These are phyloP conservation scores for Spea bombifrons DNA, from an alignment of 2,113 vertebrate genomes.

Conservation along the genomic window DNA sequence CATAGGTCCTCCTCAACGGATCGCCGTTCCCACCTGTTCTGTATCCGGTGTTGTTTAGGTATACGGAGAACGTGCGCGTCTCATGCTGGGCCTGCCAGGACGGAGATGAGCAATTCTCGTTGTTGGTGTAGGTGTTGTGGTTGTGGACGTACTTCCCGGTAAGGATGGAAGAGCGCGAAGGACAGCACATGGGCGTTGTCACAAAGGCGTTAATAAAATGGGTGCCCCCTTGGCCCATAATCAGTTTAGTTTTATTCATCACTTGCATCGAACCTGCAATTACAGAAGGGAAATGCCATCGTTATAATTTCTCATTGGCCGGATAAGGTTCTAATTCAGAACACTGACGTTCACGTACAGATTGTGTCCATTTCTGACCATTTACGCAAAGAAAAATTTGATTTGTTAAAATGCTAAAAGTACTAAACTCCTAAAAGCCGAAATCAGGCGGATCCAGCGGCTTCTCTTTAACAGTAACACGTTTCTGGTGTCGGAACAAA, in stretches of 20 bases:
- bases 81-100: slow-evolving; percentile 96
- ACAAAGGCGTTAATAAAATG: slow-evolving; percentile 95
- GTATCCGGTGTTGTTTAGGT: slow-evolving; percentile 93
- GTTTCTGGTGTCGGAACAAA: too few species aligned
- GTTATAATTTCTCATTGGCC: neutral
- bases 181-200: slow-evolving; percentile 97
- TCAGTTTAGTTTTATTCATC: slow-evolving; percentile 92
- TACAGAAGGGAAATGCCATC: neutral
- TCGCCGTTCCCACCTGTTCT: slow-evolving; percentile 78
- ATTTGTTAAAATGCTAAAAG: too few species aligned
- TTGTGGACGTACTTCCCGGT: slow-evolving; percentile 97
- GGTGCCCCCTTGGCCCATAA: slow-evolving; percentile 91
- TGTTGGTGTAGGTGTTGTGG: slow-evolving; percentile 98
- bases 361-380: too few species aligned
- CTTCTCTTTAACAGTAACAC: too few species aligned
- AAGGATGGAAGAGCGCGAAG: slow-evolving; percentile 91
- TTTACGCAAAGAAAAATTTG: too few species aligned
- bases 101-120: slow-evolving; percentile 95
- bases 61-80: slow-evolving; percentile 85
- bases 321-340: neutral
- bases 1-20: too few species aligned
- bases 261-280: slow-evolving; percentile 93
- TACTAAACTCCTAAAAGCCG: too few species aligned
- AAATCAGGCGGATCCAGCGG: too few species aligned
- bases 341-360: too few species aligned